Evolutionary conservation across 2,888 invertebrate species (phyloP).

Genomic region (Tachina fera): DNA sequence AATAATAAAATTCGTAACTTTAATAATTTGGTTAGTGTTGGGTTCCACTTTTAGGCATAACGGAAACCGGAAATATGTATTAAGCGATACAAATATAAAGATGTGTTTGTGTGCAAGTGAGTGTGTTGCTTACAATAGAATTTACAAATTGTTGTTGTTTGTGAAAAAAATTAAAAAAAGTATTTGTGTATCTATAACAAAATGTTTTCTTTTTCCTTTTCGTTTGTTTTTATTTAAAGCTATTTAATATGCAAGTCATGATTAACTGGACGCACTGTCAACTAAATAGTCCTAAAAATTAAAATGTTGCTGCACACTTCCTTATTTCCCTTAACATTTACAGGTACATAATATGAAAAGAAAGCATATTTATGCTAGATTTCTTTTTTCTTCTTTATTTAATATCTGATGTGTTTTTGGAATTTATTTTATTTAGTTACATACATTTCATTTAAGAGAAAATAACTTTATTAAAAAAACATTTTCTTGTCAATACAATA

Average conservation of each 20-base stretch:
- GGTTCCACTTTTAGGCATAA: constrained; percentile 70
- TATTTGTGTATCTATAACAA: constrained; percentile 35
- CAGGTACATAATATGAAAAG: constrained; percentile 43
- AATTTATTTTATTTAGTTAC: neutral
- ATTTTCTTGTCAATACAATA: constrained; percentile 7
- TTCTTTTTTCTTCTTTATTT: neutral
- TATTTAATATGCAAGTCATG: constrained; percentile 57
- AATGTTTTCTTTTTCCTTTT: neutral
- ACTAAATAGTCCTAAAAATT: constrained; percentile 1
- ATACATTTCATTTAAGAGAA: neutral
- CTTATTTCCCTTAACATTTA: constrained; percentile 51
- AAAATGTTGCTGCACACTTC: constrained; percentile 30
- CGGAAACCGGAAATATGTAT: constrained; percentile 72
- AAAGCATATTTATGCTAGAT: constrained; percentile 22
- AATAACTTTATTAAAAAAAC: neutral
- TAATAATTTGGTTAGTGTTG: constrained; percentile 36
- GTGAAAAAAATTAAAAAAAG: neutral
- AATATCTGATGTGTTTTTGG: neutral
- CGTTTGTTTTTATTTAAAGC: constrained; percentile 2
- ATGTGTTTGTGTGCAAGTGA: neutral
- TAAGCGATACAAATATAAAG: constrained; percentile 8
- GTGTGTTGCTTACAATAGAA: neutral
- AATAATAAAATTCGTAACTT: constrained; percentile 25
- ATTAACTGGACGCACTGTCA: constrained; percentile 19
- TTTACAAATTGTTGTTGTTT: constrained; percentile 17